Base-by-base conservation (phyloP, 2,888 invertebrate genomes). In the Drosophila niveifrons region DNA sequence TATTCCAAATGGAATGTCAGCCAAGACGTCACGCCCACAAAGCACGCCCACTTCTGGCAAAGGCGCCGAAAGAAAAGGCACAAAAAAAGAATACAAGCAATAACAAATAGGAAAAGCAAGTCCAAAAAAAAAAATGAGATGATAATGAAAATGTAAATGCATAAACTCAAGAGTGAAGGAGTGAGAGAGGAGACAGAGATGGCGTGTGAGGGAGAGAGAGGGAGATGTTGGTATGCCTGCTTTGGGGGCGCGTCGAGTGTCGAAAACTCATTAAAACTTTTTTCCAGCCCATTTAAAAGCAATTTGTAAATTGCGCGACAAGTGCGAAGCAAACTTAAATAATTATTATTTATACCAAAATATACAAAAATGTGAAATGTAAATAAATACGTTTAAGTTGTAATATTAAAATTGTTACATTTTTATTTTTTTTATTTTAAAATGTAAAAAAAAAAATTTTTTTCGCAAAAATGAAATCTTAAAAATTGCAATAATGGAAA, bases 221-320 rank as follows among this genome's bases (percentile, higher is more conserved):
- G n/a, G 3, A 34, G 17, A 1, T 44, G 50, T 18, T 23, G 41
- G n/a, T 18, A 48, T 7, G 46, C 2, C 48, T 56, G 72, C 39
- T 79, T 70, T 65, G 68, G 46, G 57, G 51, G 66, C 46, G 43
- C 15, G 48, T 41, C n/a, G 63, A 62, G 75, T 65, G 65, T 72
- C 58, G 72, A 90, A 91, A 91, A 92, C 91, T 91, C 91, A 91
- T 92, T 92, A 92, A 91, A 91, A 91, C 91, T 91, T 92, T 88
- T 91, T 91, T 85, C 90, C 91, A 91, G 92, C 91, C 91, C 92
- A 92, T 92, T 91, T 91, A 90, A 91, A 92, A 91, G 91, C 91
- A 91, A 91, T 91, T 91, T 92, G 90, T 89, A 90, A 89, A 91
- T 90, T 88, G 86, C 81, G 76, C 70, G 72, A 75, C 15, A 67